Conservation (phyloP, 2,888 invertebrate species). For the Ectemnius cavifrons region DNA sequence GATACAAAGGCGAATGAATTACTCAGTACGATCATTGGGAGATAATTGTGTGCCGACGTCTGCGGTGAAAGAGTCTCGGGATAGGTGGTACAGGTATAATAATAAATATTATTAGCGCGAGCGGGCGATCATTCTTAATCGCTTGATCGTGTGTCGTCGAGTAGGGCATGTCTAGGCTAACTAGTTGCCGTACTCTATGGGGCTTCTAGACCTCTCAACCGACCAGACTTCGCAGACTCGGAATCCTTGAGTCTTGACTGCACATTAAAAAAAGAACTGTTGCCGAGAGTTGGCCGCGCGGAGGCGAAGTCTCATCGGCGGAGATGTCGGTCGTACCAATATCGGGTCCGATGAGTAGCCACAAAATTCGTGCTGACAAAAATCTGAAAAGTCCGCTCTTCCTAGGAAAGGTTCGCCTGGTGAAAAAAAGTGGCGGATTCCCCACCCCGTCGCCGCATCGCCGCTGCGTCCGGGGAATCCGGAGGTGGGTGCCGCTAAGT, state of each 20-base stretch:
- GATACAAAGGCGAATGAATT: no score
- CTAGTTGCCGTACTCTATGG: conserved; percentile 48
- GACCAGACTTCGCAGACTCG: no score
- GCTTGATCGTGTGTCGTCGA: conserved; percentile 33
- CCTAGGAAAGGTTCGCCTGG: not conserved
- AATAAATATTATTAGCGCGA: conserved; percentile 4
- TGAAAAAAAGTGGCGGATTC: no score
- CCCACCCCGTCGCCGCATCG: no score
- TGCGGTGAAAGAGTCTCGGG: conserved; percentile 20
- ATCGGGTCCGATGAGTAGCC: not conserved
- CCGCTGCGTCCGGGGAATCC: no score
- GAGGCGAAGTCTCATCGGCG: not conserved
- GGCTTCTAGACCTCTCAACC: not conserved
- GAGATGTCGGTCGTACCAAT: not conserved
- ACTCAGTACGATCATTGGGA: conserved; percentile 28
- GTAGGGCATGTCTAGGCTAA: conserved; percentile 46
- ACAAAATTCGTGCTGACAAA: not conserved
- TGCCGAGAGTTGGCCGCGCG: no score
- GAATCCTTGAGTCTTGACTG: no score
- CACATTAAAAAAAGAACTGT: no score
- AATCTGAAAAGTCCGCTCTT: conserved; percentile 14
- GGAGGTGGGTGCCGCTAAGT: no score
- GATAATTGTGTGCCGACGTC: conserved; percentile 27
- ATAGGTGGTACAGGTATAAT: not conserved
- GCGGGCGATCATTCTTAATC: not conserved